These are phyloP conservation scores for Piprites chloris DNA, from an alignment of 2,113 vertebrate genomes.

Conservation along the genomic window DNA sequence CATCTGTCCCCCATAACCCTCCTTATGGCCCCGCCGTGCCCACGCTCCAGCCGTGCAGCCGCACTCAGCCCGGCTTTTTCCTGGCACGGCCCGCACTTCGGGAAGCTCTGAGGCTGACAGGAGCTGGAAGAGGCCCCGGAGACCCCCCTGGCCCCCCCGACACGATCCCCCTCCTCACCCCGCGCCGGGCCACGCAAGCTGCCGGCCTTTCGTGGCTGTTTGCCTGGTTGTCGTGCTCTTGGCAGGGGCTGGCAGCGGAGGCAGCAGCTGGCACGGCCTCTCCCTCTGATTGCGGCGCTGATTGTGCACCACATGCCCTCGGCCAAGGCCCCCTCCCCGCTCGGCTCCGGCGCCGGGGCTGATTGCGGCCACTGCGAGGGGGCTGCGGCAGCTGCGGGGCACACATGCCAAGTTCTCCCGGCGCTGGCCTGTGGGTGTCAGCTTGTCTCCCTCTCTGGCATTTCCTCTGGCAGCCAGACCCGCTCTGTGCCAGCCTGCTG, in stretches of 20 bases:
- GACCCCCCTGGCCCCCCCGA: too few species aligned
- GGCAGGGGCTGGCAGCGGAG: not conserved
- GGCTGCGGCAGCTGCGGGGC: not conserved
- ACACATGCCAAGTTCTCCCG: not conserved
- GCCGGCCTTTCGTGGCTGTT: not conserved
- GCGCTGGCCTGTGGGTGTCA: not conserved
- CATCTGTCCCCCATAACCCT: not conserved
- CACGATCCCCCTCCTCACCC: not conserved
- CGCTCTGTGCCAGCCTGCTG: not conserved
- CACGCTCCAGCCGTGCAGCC: not conserved
- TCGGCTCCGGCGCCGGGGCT: not conserved
- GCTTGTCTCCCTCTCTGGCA: not conserved
- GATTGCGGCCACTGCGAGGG: not conserved
- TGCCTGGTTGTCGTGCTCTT: not conserved
- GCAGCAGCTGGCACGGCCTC: not conserved
- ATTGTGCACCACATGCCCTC: not conserved
- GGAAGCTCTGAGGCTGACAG: not conserved
- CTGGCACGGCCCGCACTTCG: not conserved
- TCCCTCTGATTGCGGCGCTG: not conserved
- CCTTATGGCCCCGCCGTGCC: not conserved
- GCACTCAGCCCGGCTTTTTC: not conserved
- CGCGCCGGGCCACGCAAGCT: not conserved
- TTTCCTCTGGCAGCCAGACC: not conserved
- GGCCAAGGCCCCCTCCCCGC: not conserved
- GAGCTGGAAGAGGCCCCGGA: not conserved